These are phyloP conservation scores for Caenorhabditis japonica DNA, from an alignment of 2,888 invertebrate species.

Conservation along the genomic window DNA sequence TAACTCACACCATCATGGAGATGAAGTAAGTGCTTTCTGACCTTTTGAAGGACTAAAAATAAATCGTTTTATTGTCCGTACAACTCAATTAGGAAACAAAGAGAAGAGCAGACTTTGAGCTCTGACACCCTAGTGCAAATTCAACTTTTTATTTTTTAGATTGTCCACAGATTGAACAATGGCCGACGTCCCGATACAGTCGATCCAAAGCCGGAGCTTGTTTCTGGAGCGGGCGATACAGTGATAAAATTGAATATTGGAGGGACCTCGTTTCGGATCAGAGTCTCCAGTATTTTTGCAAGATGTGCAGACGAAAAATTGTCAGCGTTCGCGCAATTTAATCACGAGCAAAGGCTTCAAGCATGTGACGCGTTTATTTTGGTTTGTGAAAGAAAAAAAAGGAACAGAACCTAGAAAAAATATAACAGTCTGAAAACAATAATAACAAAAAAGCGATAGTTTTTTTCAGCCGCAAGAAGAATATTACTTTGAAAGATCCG, in stretches of 20 bases:
- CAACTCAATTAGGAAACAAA: constrained; percentile 51
- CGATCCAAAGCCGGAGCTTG: constrained; percentile 49
- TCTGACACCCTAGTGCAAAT: too few species aligned
- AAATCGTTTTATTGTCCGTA: constrained; percentile 20
- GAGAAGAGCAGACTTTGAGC: too few species aligned
- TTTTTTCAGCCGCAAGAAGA: constrained; percentile 68
- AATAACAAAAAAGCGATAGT: neutral
- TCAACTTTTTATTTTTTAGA: constrained; percentile 25
- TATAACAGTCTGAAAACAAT: neutral
- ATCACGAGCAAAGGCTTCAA: constrained; percentile 58
- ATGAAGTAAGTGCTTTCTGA: constrained; percentile 27
- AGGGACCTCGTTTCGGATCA: constrained; percentile 65
- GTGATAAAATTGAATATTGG: constrained; percentile 66
- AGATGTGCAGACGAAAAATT: constrained; percentile 58
- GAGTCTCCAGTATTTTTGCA: constrained; percentile 60
- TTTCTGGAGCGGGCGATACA: constrained; percentile 63
- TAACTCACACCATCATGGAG: constrained; percentile 48
- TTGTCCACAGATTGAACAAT: constrained; percentile 50
- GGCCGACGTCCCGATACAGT: constrained; percentile 43
- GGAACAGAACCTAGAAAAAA: too few species aligned
- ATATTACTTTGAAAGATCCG: constrained; percentile 75
- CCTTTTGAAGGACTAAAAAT: constrained; percentile 27
- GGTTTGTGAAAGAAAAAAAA: too few species aligned
- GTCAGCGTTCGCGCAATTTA: constrained; percentile 60
- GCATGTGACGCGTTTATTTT: constrained; percentile 60